Evolutionary conservation across 1,140 invertebrate genomes (phyloP).

Genomic region (Luehdorfia chinensis): DNA sequence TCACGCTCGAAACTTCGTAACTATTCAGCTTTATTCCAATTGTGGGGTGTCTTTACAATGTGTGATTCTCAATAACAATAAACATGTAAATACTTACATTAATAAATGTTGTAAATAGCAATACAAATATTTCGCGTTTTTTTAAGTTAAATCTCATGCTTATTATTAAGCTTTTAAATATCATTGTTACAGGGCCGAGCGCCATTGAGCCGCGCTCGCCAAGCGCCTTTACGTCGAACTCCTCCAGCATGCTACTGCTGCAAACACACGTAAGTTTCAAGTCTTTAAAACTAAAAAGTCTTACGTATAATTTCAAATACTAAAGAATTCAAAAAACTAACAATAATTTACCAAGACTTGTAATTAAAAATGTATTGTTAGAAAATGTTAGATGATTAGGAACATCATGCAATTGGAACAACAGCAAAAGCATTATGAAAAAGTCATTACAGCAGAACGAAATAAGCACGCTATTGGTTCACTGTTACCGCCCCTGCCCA

Average conservation of each 20-base stretch:
- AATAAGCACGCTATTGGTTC: conserved; percentile 55
- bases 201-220: conserved; percentile 71
- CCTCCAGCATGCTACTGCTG: conserved; percentile 78
- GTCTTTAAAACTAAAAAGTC: too few species aligned
- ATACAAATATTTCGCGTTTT: too few species aligned
- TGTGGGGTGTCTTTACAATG: conserved; percentile 1
- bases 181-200: conserved; percentile 73
- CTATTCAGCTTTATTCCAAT: conserved; percentile 16
- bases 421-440: conserved; percentile 33
- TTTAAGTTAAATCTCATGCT: too few species aligned
- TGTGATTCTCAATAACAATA: neutral
- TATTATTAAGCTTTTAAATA: conserved; percentile 23
- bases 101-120: neutral
- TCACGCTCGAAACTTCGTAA: conserved; percentile 28
- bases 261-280: conserved; percentile 76
- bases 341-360: neutral
- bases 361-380: neutral
- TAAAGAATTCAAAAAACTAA: neutral
- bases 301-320: neutral
- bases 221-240: conserved; percentile 65
- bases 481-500: conserved; percentile 49
- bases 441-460: conserved; percentile 27
- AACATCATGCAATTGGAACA: too few species aligned
- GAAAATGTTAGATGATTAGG: too few species aligned
- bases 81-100: too few species aligned